These are phyloP conservation scores for Collichthys lucidus DNA, from an alignment of 2,113 vertebrate species.

Conservation along the genomic window DNA sequence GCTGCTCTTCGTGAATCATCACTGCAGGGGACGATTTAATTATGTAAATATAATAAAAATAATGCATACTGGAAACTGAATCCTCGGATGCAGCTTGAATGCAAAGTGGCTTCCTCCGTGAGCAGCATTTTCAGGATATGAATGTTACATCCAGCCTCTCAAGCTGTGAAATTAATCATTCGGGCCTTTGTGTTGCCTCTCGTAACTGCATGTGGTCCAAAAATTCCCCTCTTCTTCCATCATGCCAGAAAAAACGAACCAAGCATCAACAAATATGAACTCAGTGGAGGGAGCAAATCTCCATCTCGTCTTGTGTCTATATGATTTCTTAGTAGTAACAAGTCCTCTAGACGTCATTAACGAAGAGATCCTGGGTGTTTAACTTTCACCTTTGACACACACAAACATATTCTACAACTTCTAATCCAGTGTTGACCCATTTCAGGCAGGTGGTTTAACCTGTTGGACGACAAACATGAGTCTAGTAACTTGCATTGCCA, in stretches of 20 bases:
- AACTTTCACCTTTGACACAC: background rate
- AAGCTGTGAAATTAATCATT: constrained; percentile 29
- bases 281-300: background rate
- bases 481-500: background rate
- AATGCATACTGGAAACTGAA: background rate
- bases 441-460: constrained; percentile 15
- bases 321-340: background rate
- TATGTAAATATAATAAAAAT: background rate
- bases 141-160: constrained; percentile 27
- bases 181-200: background rate
- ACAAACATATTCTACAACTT: background rate
- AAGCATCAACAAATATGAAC: background rate
- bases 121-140: background rate
- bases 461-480: constrained; percentile 18
- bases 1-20: background rate
- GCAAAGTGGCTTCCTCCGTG: background rate
- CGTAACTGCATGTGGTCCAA: constrained; percentile 16
- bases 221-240: constrained; percentile 9
- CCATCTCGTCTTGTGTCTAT: background rate
- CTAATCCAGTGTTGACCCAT: constrained; percentile 18
- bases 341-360: background rate
- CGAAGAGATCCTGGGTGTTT: background rate
- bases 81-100: background rate
- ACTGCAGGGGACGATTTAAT: background rate
- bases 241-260: background rate